Evolutionary conservation across 2,888 invertebrate species (phyloP), one percentile per base, ranked within the genome.

Genomic region (Andrena dorsata): DNA sequence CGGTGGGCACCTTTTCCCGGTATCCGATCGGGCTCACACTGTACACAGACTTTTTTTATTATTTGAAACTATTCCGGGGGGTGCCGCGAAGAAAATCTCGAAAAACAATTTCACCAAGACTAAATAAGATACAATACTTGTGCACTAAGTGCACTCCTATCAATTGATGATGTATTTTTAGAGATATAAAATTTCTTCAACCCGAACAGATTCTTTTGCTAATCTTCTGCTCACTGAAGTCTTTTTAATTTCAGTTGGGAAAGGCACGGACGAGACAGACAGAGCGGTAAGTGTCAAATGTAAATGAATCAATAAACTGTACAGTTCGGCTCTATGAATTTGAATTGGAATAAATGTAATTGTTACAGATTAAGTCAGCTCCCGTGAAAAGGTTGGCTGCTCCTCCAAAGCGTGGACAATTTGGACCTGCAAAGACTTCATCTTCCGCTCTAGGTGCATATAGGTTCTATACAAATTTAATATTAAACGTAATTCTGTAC

Each of bases 261-360:
- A 91, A 80, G 93, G 93, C 53, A 86, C 83, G 2, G 94, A 94
- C 80, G 94, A 94, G 77, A 89, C 92, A 16, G 94, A 94, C 83
- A 91, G 94, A 90, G 93, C 91, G 83, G 94, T 94, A 77, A 93
- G 93, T 91, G 63, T 68, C 16, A 16, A 16, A 41, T 41, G 1
- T 41, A 16, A 41, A 41, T 16, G 41, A 16, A 41, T 16, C 41
- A 0, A 41, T 47, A 13, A 41, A 41, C 8, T 56, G 20, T 16
- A 41, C 41, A 41, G 41, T 41, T 28, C 49, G 20, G 6, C 28
- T 10, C 8, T 75, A 6, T 23, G 16, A 26, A 49, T 63, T 13
- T 53, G 16, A 76, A 26, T 72, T 81, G 76, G 63, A 64, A 41
- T n/a, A 60, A 77, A 47, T 51, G 41, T 51, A 0, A 26, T 49